Base-by-base conservation (phyloP, 2,888 invertebrate species). In the Psylliodes chrysocephalus region DNA sequence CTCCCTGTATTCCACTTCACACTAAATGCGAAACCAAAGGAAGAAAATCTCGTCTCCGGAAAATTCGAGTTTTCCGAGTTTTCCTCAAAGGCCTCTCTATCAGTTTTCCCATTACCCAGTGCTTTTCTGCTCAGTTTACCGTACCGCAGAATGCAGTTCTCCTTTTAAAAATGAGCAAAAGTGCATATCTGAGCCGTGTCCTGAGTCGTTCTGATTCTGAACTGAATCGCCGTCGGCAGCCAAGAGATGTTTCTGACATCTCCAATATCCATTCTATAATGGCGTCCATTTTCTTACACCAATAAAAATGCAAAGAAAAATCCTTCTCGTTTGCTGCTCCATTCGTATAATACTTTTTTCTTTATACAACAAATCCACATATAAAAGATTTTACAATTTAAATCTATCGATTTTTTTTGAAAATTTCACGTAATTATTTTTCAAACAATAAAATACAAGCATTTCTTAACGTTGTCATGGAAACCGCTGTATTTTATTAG, bases 121-220 rank as follows among this genome's bases (percentile, higher is more conserved):
- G 59, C 59, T 59, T 59, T 59, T 49, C 59, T 59, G 59, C 59
- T 59, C 59, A 59, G 49, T 59, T 59, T 59, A 49, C 59, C 49
- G 38, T 40, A 35, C 59, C 59, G 17, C 59, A 38, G 40, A 59
- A 59, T 59, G 59, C 59, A 59, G 35, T 35, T 35, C 35, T 54
- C 42, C 42, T 14, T 54, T 10, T 35, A 47, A 47, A 57, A 57
- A 47, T 57, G 57, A 47, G 57, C 47, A 57, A 57, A 57, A 44
- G 42, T 44, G 35, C 57, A 57, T 57, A 38, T 47, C 47, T 47
- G 28, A 57, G 25, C 35, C 47, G 35, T 46, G 47, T 30, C 33
- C 38, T 57, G 47, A 56, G 47, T 56, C 56, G 56, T 22, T 19
- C 35, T 33, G 56, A 60, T 25, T 60, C 22, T 25, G 22, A 17